Evolutionary conservation across 2,888 invertebrate genomes (phyloP).

Genomic region (Xylota segnis): DNA sequence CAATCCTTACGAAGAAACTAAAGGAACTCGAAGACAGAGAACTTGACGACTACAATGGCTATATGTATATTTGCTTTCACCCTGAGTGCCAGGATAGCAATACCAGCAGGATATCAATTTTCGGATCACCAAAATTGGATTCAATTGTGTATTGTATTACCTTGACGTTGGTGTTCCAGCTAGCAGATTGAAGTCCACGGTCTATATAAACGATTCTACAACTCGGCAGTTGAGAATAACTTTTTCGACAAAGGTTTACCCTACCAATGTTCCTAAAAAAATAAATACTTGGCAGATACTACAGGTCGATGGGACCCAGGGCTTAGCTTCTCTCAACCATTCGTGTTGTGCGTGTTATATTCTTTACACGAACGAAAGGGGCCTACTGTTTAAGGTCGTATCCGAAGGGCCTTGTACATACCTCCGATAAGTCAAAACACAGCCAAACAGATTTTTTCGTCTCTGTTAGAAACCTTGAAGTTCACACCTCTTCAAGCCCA

Average conservation of each 20-base stretch:
- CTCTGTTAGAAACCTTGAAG: too few relatives aligned
- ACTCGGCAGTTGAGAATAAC: conserved; percentile 77
- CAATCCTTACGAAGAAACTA: conserved; percentile 73
- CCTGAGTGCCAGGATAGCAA: conserved; percentile 77
- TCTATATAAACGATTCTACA: conserved; percentile 78
- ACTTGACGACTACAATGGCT: conserved; percentile 75
- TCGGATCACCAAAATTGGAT: conserved; percentile 79
- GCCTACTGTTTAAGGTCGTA: too few relatives aligned
- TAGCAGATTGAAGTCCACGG: conserved; percentile 78
- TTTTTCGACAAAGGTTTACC: conserved; percentile 77
- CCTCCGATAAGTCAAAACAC: too few relatives aligned
- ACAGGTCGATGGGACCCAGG: too few relatives aligned
- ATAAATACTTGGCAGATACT: too few relatives aligned
- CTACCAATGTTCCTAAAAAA: conserved; percentile 77
- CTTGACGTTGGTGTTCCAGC: conserved; percentile 74
- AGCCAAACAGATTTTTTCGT: too few relatives aligned
- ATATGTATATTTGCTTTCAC: conserved; percentile 79
- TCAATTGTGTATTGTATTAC: conserved; percentile 78
- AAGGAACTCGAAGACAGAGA: conserved; percentile 72
- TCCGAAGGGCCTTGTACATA: too few relatives aligned
- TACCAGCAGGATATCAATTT: conserved; percentile 77
- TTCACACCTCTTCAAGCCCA: too few relatives aligned
- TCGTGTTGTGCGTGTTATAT: too few relatives aligned
- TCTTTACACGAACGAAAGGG: too few relatives aligned
- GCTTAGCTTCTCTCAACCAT: too few relatives aligned